Conservation (phyloP, 30 jellyfish, hydroid and myxozoan genomes). For the Morbakka virulenta region DNA sequence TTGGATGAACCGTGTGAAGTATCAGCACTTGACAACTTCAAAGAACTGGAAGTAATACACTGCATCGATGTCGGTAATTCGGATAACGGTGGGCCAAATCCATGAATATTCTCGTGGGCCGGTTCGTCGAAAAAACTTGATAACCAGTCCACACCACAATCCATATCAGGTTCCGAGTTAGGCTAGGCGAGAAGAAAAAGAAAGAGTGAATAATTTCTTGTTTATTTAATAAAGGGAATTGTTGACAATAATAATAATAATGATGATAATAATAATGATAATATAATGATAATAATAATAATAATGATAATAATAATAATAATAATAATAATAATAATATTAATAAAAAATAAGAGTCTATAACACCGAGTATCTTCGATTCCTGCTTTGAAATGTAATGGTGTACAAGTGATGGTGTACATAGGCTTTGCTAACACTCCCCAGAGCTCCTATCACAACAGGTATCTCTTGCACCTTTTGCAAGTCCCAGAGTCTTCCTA, state of each 20-base stretch:
- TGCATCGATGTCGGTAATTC: slow-evolving; percentile 43
- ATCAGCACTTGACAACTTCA: slow-evolving; percentile 15
- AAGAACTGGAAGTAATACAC: slow-evolving; percentile 37
- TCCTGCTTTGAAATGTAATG: no score
- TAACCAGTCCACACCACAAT: slow-evolving; percentile 92
- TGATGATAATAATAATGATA: no score
- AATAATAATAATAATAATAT: no score
- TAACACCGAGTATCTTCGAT: no score
- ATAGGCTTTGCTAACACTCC: no score
- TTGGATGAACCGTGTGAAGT: slow-evolving; percentile 5
- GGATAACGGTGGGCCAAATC: slow-evolving; percentile 79
- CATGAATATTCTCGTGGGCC: slow-evolving; percentile 71
- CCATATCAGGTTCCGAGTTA: slow-evolving; percentile 80
- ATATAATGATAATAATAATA: no score
- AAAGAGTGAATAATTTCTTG: not conserved
- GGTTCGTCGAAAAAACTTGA: slow-evolving; percentile 97
- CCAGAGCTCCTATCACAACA: no score
- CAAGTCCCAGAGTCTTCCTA: no score
- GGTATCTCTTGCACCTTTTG: no score
- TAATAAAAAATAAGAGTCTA: no score
- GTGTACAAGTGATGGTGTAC: no score
- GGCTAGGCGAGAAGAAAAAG: slow-evolving; percentile 58
- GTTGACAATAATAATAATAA: not conserved
- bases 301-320: no score
- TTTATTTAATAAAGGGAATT: not conserved